Evolutionary conservation across 1,140 invertebrate genomes (phyloP).

Genomic region (Lordiphosa mommai): DNA sequence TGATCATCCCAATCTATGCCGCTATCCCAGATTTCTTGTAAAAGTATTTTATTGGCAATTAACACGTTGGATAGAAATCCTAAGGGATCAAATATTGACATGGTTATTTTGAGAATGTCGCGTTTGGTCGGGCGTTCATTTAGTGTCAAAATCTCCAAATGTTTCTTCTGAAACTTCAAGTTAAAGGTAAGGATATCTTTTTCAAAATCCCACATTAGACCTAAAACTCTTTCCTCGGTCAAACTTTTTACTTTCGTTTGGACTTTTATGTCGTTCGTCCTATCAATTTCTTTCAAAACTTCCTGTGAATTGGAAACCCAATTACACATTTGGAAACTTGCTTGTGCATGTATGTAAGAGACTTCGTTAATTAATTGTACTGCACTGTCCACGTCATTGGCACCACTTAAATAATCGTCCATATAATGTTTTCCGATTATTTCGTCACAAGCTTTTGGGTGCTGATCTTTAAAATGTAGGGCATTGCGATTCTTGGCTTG

Average conservation of each 20-base stretch:
- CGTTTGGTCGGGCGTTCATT: constrained; percentile 10
- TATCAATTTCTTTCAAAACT: constrained; percentile 3
- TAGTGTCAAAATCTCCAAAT: constrained; percentile 1
- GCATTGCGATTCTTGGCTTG: constrained; percentile 55
- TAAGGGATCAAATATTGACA: background rate
- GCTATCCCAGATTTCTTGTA: no score
- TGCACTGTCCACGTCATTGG: constrained; percentile 22
- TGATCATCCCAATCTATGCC: no score
- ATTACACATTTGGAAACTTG: constrained; percentile 23
- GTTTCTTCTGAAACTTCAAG: background rate
- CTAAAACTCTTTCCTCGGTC: constrained; percentile 11
- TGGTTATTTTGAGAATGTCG: background rate
- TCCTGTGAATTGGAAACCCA: constrained; percentile 18
- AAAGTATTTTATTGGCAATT: no score
- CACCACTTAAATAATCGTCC: constrained; percentile 63
- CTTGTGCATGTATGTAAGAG: constrained; percentile 3
- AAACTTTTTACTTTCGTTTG: background rate
- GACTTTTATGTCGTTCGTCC: background rate
- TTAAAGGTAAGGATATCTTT: constrained; percentile 3
- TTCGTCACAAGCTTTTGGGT: constrained; percentile 31
- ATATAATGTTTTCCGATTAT: no score
- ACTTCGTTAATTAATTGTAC: constrained; percentile 12
- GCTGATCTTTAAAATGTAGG: constrained; percentile 8
- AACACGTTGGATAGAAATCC: background rate
- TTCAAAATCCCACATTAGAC: constrained; percentile 12